Evolutionary conservation across 2,888 invertebrate species (phyloP).

Genomic region (Drosophila siamana): DNA sequence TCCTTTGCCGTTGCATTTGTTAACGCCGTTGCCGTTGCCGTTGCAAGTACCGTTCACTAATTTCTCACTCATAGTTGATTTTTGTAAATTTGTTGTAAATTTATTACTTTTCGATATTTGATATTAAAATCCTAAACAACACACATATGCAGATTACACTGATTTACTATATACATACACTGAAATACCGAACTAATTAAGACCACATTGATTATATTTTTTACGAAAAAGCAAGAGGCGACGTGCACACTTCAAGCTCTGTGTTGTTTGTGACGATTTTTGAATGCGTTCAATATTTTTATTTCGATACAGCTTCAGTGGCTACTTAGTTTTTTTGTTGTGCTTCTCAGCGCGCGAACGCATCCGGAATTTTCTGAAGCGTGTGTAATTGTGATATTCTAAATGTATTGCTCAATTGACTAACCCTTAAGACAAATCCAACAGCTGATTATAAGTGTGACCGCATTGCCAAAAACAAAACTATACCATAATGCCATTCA

Average conservation of each 20-base stretch:
- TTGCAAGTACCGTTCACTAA: constrained; percentile 63
- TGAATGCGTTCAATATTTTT: constrained; percentile 56
- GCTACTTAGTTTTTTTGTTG: constrained; percentile 64
- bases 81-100: constrained; percentile 39
- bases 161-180: constrained; percentile 39
- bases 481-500: constrained; percentile 32
- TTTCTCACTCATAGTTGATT: constrained; percentile 62
- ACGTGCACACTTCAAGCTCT: constrained; percentile 63
- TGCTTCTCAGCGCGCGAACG: constrained; percentile 71
- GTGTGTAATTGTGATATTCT: constrained; percentile 38
- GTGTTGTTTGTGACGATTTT: constrained; percentile 52
- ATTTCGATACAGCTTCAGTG: constrained; percentile 42
- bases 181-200: constrained; percentile 45
- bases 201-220: constrained; percentile 44
- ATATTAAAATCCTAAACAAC: constrained; percentile 26
- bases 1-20: constrained; percentile 59
- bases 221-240: constrained; percentile 44
- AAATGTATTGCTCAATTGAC: constrained; percentile 30
- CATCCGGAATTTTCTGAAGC: constrained; percentile 28
- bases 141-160: constrained; percentile 20
- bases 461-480: not conserved
- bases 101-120: constrained; percentile 19
- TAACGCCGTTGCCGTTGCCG: constrained; percentile 44
- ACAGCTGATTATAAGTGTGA: constrained; percentile 45
- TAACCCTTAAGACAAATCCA: constrained; percentile 38